phyloP scores from a whole-genome alignment of 2,888 invertebrate species.

The Endomychus coccineus region DNA sequence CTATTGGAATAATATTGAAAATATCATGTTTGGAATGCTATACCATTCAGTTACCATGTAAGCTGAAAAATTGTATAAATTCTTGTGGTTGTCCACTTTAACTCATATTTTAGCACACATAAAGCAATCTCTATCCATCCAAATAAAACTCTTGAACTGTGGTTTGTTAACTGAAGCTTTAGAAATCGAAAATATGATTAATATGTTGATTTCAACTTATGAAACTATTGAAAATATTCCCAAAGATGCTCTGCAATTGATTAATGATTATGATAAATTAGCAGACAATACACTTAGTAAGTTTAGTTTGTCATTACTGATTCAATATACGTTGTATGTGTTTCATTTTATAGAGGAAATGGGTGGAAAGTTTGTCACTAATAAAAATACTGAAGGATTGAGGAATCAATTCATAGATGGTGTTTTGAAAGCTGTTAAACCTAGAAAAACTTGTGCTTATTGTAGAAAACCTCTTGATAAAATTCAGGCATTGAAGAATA shows the following conservation, averaged over 20 bases:
- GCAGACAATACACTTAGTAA: slow-evolving; percentile 22
- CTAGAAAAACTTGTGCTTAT: slow-evolving; percentile 48
- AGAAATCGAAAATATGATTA: slow-evolving; percentile 45
- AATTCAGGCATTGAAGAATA: slow-evolving; percentile 54
- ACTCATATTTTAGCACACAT: slow-evolving; percentile 36
- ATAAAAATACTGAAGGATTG: slow-evolving; percentile 35
- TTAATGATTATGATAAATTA: slow-evolving; percentile 34
- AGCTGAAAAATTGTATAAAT: too few relatives aligned
- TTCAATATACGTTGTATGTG: not conserved
- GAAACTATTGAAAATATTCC: slow-evolving; percentile 30
- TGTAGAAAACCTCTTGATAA: slow-evolving; percentile 49
- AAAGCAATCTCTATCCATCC: slow-evolving; percentile 48
- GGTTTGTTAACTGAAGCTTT: slow-evolving; percentile 68
- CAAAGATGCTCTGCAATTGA: slow-evolving; percentile 21
- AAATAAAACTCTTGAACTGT: slow-evolving; percentile 62
- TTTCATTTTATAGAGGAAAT: slow-evolving; percentile 29
- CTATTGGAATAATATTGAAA: slow-evolving; percentile 59
- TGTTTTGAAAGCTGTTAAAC: slow-evolving; percentile 35
- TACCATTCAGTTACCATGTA: slow-evolving; percentile 59
- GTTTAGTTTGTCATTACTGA: slow-evolving; percentile 4
- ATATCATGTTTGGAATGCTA: slow-evolving; percentile 66
- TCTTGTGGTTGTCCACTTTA: not conserved
- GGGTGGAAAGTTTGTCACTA: slow-evolving; percentile 22
- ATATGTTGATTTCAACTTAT: slow-evolving; percentile 26
- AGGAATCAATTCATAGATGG: slow-evolving; percentile 30